These are phyloP conservation scores for Platyrinchus mystaceus DNA, from an alignment of 2,797 vertebrate species.

Conservation along the genomic window DNA sequence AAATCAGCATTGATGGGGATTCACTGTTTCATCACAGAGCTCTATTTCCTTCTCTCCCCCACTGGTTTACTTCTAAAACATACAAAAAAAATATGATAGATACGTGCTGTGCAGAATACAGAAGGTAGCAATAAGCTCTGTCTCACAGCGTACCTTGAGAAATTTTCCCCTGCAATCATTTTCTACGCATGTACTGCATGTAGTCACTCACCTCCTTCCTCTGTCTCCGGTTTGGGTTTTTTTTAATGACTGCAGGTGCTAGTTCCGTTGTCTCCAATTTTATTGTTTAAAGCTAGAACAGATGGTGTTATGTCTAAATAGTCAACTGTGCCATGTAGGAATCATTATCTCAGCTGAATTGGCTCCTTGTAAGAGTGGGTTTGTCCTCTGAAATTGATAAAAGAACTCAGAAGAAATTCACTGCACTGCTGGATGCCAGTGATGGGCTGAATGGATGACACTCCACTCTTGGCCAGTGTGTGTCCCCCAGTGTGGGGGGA, in stretches of 20 bases:
- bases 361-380: neutral
- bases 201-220: neutral
- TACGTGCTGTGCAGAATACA: neutral
- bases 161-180: neutral
- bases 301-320: slow-evolving; percentile 52
- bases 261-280: neutral
- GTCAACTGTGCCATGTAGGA: neutral
- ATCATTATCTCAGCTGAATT: slow-evolving; percentile 26
- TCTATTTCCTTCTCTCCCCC: neutral
- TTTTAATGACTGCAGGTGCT: neutral
- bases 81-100: neutral
- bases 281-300: slow-evolving; percentile 55
- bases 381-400: neutral
- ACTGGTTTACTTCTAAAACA: neutral
- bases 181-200: neutral
- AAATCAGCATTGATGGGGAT: neutral
- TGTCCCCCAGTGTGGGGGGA: neutral
- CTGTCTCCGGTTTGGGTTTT: neutral
- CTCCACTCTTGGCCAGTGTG: neutral
- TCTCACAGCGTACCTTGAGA: neutral
- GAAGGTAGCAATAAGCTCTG: neutral
- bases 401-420: neutral
- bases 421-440: neutral
- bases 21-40: neutral
- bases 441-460: neutral